A percentile compares a stretch with the other conserved stretches of the same genome.
phyloP scores from a whole-genome alignment of 2,113 vertebrate genomes.

The Hippolais icterina region DNA sequence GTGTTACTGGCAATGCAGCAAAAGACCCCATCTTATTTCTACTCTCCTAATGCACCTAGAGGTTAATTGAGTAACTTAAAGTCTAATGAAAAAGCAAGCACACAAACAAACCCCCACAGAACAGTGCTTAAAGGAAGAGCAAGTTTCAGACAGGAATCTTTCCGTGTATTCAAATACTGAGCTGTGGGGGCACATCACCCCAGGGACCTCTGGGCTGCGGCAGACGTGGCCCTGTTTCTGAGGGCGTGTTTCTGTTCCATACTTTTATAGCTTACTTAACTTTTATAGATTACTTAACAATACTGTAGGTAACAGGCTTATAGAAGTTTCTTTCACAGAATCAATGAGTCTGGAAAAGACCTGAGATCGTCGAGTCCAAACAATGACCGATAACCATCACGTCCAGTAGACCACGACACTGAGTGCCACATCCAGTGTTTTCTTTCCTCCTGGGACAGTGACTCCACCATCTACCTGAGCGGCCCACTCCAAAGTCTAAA shows the following conservation, averaged over 20 bases:
- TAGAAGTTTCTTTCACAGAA: not conserved
- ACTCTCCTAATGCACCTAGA: not conserved
- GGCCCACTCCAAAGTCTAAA: not conserved
- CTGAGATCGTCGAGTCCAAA: not conserved
- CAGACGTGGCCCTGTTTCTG: rapidly evolving
- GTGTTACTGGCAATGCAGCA: rapidly evolving
- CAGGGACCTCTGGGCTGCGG: too few species aligned
- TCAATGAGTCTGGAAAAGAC: not conserved
- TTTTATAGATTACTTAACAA: not conserved
- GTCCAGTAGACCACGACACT: not conserved
- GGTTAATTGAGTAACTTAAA: not conserved
- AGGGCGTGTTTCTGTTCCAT: not conserved
- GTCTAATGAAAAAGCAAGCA: not conserved
- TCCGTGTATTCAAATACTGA: rapidly evolving
- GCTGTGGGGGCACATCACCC: rapidly evolving
- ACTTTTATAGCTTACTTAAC: not conserved
- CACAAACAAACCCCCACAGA: not conserved
- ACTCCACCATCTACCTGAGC: not conserved
- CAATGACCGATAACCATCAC: not conserved
- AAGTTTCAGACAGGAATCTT: not conserved
- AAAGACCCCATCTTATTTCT: not conserved
- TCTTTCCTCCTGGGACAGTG: not conserved
- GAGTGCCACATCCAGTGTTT: not conserved
- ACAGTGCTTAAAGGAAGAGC: not conserved
- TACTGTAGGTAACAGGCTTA: not conserved